Base-by-base conservation (phyloP, 2,888 invertebrate genomes). In the Bimastos eiseni region DNA sequence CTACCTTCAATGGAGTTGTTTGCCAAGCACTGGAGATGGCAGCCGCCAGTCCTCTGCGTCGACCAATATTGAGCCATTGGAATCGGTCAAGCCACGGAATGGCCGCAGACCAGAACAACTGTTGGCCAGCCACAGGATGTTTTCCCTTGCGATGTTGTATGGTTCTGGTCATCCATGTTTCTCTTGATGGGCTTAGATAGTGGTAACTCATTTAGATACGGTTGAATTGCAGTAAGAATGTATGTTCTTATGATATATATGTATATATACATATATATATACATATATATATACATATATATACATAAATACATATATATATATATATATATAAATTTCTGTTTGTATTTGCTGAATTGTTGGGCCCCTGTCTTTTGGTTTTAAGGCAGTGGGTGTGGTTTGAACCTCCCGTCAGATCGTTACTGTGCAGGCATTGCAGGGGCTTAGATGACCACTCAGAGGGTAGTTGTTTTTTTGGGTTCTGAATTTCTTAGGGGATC, bases 41-140 rank as follows among this genome's bases (percentile, higher is more conserved):
- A n/a, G 70, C 70, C 70, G 70, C 30, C n/a, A 88, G 88, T 38
- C 88, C 38, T 38, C n/a, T 36, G 34, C 15, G 44, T 41, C n/a
- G 34, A 33, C 34, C 55, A 86, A 90, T 88, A 90, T 34, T 90
- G 70, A 89, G 89, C 89, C 83, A n/a, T 37, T 84, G n/a, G 38
- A 36, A 83, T 49, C 49, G n/a, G 34, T n/a, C 83, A 55, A 84
- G 89, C 41, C 89, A 33, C 21, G 49, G 44, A 90, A 21, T 89
- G 89, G 34, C 55, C 89, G 36, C 49, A 44, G 36, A 34, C 37
- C 36, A 24, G 34, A 36, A 55, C 34, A 36, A 55, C 34, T 30
- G 34, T 24, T n/a, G 90, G 90, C 34, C 37, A n/a, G 44, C 37
- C 8, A n/a, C 0, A 30, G 70, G 70, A 70, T 70, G 17, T 70